Base-by-base conservation (phyloP, 2,888 invertebrate genomes). In the Eristalis intricaria region DNA sequence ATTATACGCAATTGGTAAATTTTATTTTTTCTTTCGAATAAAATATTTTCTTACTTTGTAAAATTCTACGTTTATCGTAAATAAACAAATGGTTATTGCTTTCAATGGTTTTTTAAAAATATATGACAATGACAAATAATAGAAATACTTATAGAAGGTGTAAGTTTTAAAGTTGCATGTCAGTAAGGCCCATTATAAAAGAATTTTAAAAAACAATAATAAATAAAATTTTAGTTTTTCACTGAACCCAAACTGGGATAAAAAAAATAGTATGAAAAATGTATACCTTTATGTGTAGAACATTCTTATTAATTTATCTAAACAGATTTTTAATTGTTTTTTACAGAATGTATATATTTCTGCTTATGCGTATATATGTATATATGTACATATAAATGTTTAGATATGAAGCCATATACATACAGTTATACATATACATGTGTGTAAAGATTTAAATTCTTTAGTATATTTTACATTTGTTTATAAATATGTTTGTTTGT, bases 371-470 rank as follows among this genome's bases (percentile, higher is more conserved):
- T 61, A 63, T 71, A 75, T 68, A 79, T 68, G 75, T 78, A 79
- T 79, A 29, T 58, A 75, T 69, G 38, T 56, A 77, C 69, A 40
- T 56, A 82, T 63, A 58, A 26, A 60, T n/a, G 60, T 26, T 26
- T 43, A 43, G 22, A 68, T 68, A 77, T 60, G 26, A 26, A 60
- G 63, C 63, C 63, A 78, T 78, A 78, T 71, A 66, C 63, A 35
- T 70, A 78, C 76, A 68, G 66, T 75, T 73, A 38, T 78, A 78
- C 73, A 77, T 73, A 81, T 77, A 66, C 78, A 82, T 75, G 66
- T 87, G 84, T 87, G 84, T 83, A 87, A 87, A 84, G 83, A 80
- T 87, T 87, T 80, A 83, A 87, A 87, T 87, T 84, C 83, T 87
- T 80, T 84, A 76, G 80, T 87, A 87, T 84, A 79, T 84, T 84